Conservation (phyloP, 1,140 invertebrate species). For the Polyergus mexicanus region DNA sequence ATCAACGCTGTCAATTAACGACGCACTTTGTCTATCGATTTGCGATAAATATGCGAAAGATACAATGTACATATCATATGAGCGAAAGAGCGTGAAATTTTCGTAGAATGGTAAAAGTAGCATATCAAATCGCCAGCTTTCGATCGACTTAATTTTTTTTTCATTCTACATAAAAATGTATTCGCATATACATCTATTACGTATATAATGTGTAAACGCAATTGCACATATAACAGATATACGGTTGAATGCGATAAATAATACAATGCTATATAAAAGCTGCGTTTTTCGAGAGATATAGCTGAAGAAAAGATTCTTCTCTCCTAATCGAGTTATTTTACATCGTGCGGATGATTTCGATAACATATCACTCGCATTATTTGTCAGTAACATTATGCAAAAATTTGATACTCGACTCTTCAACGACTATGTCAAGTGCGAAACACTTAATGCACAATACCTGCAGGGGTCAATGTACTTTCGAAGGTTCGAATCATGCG, state of each 20-base stretch:
- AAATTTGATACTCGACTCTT: background rate
- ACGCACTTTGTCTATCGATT: background rate
- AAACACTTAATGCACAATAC: slow-evolving; percentile 60
- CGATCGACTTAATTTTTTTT: background rate
- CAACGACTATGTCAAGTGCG: slow-evolving; percentile 49
- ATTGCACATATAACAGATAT: background rate
- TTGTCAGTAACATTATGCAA: slow-evolving; percentile 9
- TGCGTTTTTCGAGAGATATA: background rate
- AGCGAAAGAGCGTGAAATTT: background rate
- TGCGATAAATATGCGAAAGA: background rate
- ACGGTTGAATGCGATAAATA: background rate
- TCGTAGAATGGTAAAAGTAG: background rate
- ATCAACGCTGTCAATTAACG: background rate
- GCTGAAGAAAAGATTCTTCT: background rate
- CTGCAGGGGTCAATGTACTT: slow-evolving; percentile 83
- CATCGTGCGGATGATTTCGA: background rate
- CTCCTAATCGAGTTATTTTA: no score
- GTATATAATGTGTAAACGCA: no score
- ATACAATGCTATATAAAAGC: background rate
- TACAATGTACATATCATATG: background rate
- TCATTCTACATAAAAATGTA: background rate
- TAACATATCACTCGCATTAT: background rate
- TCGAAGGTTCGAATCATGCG: slow-evolving; percentile 82
- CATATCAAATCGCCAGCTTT: background rate
- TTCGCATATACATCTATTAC: background rate